phyloP scores from a whole-genome alignment of 2,888 invertebrate genomes.

The Odontomyia ornata region DNA sequence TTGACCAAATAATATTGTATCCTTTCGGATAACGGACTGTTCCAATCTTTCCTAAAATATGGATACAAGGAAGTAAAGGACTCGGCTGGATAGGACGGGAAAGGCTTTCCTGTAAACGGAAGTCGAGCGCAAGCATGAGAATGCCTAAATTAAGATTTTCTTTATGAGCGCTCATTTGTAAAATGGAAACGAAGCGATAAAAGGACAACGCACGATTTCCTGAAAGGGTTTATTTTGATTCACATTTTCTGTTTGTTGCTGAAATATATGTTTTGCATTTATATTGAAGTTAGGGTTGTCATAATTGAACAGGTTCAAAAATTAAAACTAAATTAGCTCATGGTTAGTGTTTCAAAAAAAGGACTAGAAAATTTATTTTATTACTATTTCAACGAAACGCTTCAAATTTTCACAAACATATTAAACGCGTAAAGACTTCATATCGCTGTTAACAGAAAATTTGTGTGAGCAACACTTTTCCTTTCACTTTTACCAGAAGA shows the following conservation, averaged over 20 bases:
- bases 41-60: constrained; percentile 9
- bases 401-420: no score
- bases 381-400: no score
- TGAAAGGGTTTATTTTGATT: constrained; percentile 35
- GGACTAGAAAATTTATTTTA: no score
- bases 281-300: not conserved
- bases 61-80: not conserved
- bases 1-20: constrained; percentile 29
- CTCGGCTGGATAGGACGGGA: no score
- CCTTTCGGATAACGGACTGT: not conserved
- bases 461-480: no score
- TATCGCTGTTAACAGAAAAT: no score
- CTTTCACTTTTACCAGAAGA: not conserved
- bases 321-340: not conserved
- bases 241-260: not conserved
- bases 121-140: constrained; percentile 32
- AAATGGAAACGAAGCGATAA: constrained; percentile 39
- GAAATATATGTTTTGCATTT: not conserved
- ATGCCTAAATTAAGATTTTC: constrained; percentile 43
- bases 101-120: constrained; percentile 15
- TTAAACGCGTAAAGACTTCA: no score
- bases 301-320: not conserved
- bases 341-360: no score
- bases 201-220: constrained; percentile 40
- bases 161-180: constrained; percentile 42